Percentiles rank a stretch among this genome's conserved stretches.
Conservation (phyloP, 2,888 invertebrate genomes). For the Luffia ferchaultella region DNA sequence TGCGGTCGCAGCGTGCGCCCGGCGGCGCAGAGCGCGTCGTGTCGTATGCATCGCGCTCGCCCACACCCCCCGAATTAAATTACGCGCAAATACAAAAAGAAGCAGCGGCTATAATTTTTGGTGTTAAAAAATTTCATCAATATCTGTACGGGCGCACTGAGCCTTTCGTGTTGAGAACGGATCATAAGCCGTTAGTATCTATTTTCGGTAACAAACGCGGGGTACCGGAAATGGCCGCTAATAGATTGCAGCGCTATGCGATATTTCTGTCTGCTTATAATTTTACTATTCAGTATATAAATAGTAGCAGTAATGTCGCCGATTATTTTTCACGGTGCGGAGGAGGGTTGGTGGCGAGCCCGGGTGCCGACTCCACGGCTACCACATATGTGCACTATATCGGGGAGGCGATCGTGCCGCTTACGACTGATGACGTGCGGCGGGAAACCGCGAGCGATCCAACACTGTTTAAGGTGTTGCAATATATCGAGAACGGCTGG, state of each 20-base stretch:
- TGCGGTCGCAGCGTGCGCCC: constrained; percentile 10
- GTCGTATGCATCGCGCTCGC: not conserved
- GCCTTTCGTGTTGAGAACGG: constrained; percentile 2
- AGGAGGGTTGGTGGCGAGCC: not conserved
- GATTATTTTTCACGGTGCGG: constrained; percentile 8
- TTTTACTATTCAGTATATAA: constrained; percentile 6
- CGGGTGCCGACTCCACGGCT: not conserved
- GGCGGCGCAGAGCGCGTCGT: constrained; percentile 12
- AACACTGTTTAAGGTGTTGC: not conserved
- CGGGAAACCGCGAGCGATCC: not conserved
- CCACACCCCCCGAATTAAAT: too few relatives aligned
- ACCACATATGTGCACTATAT: constrained; percentile 1
- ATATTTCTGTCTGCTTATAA: constrained; percentile 4
- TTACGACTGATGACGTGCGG: not conserved
- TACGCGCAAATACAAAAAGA: too few relatives aligned
- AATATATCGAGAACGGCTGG: constrained; percentile 4
- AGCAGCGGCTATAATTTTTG: constrained; percentile 3
- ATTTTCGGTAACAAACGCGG: constrained; percentile 3
- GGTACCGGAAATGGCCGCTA: constrained; percentile 3
- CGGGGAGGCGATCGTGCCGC: not conserved
- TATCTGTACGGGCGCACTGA: constrained; percentile 1
- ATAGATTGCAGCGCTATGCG: constrained; percentile 3
- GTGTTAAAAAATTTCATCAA: constrained; percentile 3
- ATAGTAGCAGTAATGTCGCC: constrained; percentile 5
- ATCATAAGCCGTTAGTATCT: constrained; percentile 2